Evolutionary conservation across 2,113 vertebrate species (phyloP).

Genomic region (Hemichromis elongatus): DNA sequence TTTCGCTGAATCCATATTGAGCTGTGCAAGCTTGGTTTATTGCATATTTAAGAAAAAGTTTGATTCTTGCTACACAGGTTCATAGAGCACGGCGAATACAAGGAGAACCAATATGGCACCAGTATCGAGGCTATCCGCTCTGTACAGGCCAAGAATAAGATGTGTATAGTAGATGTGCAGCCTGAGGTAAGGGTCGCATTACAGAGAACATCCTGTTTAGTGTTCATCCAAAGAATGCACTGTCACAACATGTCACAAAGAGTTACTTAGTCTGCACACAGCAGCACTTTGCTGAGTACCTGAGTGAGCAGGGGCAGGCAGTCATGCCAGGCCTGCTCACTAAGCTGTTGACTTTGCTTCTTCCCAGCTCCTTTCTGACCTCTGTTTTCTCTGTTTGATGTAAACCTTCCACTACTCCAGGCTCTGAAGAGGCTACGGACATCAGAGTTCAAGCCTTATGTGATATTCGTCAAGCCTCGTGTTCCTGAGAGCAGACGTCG

Average conservation of each 20-base stretch:
- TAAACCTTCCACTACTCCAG: constrained; percentile 55
- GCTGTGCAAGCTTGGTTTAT: neutral
- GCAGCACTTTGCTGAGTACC: neutral
- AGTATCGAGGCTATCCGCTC: constrained; percentile 90
- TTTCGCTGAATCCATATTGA: neutral
- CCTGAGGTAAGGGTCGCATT: constrained; percentile 77
- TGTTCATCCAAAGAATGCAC: neutral
- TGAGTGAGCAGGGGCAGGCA: neutral
- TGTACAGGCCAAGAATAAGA: constrained; percentile 89
- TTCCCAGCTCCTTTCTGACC: neutral
- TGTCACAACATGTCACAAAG: neutral
- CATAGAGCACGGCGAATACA: constrained; percentile 92
- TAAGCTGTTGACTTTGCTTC: neutral
- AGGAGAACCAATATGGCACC: constrained; percentile 93
- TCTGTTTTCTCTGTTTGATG: neutral
- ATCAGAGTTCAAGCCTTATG: constrained; percentile 89
- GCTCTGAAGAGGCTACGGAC: constrained; percentile 87
- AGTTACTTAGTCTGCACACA: neutral
- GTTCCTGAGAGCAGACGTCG: constrained; percentile 79
- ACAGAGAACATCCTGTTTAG: neutral
- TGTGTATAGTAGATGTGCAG: constrained; percentile 91
- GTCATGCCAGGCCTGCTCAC: neutral
- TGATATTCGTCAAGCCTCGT: constrained; percentile 89
- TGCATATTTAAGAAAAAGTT: neutral
- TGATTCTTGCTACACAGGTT: constrained; percentile 72